These are phyloP conservation scores for Tragulus kanchil DNA, from an alignment of 2,113 vertebrate species.

Conservation along the genomic window DNA sequence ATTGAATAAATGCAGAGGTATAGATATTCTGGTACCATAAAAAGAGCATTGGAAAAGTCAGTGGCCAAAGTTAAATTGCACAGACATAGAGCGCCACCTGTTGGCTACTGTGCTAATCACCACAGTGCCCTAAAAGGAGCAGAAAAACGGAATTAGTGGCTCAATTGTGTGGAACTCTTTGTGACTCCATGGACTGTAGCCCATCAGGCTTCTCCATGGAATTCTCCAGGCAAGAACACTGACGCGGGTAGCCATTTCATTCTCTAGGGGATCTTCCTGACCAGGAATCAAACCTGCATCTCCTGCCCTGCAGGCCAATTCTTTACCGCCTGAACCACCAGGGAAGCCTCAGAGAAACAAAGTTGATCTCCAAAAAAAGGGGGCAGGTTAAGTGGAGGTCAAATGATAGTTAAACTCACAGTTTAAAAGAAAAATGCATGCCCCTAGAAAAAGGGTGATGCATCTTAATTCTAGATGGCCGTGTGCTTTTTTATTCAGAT, in stretches of 20 bases:
- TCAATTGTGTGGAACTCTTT: too few species aligned
- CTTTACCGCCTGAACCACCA: background rate
- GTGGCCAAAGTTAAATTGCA: background rate
- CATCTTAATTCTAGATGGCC: background rate
- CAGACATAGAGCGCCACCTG: conserved; percentile 75
- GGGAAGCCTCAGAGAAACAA: background rate
- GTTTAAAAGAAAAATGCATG: background rate
- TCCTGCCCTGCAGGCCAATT: background rate
- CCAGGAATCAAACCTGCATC: background rate
- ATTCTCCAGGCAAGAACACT: too few species aligned
- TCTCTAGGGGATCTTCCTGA: background rate
- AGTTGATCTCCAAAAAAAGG: background rate
- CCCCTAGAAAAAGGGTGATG: background rate
- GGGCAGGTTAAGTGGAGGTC: background rate
- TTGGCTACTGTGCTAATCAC: conserved; percentile 54
- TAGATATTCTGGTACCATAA: background rate
- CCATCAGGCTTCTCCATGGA: too few species aligned
- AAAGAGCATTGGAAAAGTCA: background rate
- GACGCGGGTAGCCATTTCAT: background rate
- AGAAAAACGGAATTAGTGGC: too few species aligned
- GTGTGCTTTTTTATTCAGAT: too few species aligned
- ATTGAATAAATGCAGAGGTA: background rate
- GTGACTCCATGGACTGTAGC: too few species aligned
- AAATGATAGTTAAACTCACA: background rate
- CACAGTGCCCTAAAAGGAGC: too few species aligned